Percentiles rank a stretch among this genome's conserved stretches.
These are phyloP conservation scores for Lathamus discolor DNA, from an alignment of 2,113 vertebrate species.

Conservation along the genomic window DNA sequence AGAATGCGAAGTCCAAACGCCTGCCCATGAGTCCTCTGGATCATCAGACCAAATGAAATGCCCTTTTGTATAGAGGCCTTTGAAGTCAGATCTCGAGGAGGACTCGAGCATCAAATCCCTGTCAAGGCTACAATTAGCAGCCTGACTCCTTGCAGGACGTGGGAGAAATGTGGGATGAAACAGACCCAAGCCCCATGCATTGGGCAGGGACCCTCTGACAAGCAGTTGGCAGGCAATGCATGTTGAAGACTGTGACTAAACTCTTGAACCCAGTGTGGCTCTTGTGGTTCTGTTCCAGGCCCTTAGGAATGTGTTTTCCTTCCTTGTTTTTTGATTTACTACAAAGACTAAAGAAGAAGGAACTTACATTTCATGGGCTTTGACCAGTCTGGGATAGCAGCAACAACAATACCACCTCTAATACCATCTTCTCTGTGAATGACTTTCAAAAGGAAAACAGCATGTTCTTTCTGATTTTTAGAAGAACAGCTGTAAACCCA, in stretches of 20 bases:
- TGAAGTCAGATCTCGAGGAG: background rate
- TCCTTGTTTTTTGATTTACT: background rate
- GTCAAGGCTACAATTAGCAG: background rate
- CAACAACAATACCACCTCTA: fast-evolving
- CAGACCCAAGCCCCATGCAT: background rate
- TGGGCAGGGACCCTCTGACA: background rate
- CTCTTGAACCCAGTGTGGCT: background rate
- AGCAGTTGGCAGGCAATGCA: background rate
- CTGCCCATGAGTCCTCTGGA: background rate
- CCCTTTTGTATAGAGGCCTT: background rate
- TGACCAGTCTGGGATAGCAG: background rate
- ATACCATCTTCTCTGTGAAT: background rate
- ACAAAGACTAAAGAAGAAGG: background rate
- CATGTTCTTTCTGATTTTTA: background rate
- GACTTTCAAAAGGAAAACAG: background rate
- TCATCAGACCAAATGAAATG: background rate
- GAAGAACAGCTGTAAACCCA: background rate
- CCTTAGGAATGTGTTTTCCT: background rate
- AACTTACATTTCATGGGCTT: background rate
- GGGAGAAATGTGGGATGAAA: background rate
- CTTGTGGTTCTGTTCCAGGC: background rate
- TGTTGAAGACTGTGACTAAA: background rate
- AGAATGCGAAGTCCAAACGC: background rate
- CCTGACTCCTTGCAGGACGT: background rate
- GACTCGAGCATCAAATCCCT: background rate